These are phyloP conservation scores for Nephrotoma flavescens DNA, from an alignment of 2,888 invertebrate species.

Conservation along the genomic window DNA sequence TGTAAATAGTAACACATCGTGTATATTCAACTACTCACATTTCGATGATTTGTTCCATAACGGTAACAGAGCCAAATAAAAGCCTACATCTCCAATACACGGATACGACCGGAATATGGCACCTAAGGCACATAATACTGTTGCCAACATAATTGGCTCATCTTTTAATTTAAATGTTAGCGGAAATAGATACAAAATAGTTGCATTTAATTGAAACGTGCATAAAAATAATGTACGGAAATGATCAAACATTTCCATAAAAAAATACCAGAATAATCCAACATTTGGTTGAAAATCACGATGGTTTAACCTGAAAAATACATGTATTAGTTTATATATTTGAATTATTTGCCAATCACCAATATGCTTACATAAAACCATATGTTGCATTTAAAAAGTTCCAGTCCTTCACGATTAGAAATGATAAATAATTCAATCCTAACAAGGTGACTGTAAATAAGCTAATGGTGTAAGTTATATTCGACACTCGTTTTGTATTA, in stretches of 20 bases:
- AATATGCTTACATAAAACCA: conserved; percentile 60
- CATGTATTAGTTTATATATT: conserved; percentile 13
- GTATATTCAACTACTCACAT: conserved; percentile 43
- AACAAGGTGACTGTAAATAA: conserved; percentile 39
- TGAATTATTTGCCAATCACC: neutral
- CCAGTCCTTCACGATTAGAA: conserved; percentile 46
- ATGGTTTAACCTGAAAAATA: conserved; percentile 60
- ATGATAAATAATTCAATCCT: conserved; percentile 44
- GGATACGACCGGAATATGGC: conserved; percentile 96
- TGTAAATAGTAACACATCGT: neutral
- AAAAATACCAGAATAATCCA: conserved; percentile 99
- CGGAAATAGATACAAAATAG: conserved; percentile 81
- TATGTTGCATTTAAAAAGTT: conserved; percentile 56
- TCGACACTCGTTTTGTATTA: neutral
- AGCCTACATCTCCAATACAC: conserved; percentile 85
- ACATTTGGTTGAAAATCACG: conserved; percentile 93
- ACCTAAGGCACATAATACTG: conserved; percentile 64
- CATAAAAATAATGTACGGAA: conserved; percentile 89
- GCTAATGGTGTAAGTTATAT: conserved; percentile 33
- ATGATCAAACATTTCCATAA: conserved; percentile 99
- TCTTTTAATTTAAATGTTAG: conserved; percentile 62
- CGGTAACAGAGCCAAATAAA: conserved; percentile 80
- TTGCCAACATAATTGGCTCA: conserved; percentile 67
- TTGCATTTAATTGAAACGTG: conserved; percentile 92
- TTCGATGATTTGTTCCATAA: conserved; percentile 79